Evolutionary conservation across 2,888 invertebrate genomes (phyloP).

Genomic region (Nymphalis c-album): DNA sequence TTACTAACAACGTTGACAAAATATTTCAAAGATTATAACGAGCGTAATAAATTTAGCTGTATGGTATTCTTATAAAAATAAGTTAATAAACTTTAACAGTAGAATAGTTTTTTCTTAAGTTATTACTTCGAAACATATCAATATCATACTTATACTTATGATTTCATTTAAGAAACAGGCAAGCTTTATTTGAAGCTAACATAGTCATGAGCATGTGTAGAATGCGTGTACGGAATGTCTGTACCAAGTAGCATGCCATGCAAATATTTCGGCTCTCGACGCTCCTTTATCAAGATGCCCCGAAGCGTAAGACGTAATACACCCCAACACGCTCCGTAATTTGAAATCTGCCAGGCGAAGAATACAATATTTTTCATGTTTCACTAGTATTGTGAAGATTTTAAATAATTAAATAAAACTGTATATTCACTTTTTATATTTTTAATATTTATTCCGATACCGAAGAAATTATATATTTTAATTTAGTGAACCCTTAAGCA

Average conservation of each 20-base stretch:
- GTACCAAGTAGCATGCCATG: slow-evolving; percentile 29
- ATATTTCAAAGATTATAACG: neutral
- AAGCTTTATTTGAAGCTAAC: slow-evolving; percentile 41
- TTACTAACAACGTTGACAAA: neutral
- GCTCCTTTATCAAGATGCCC: slow-evolving; percentile 38
- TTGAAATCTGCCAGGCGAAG: slow-evolving; percentile 34
- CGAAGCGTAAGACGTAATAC: slow-evolving; percentile 39
- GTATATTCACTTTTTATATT: neutral
- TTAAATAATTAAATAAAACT: neutral
- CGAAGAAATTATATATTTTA: neutral
- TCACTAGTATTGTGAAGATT: slow-evolving; percentile 9
- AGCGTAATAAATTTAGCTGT: neutral
- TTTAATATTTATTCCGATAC: neutral
- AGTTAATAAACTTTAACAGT: too few relatives aligned
- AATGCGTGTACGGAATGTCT: slow-evolving; percentile 29
- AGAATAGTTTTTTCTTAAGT: neutral
- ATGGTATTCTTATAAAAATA: neutral
- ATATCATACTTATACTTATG: slow-evolving; percentile 27
- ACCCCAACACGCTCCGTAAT: slow-evolving; percentile 34
- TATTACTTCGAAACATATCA: neutral
- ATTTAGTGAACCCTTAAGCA: neutral
- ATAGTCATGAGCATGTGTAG: slow-evolving; percentile 36
- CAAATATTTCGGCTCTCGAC: slow-evolving; percentile 34
- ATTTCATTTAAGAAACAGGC: slow-evolving; percentile 41
- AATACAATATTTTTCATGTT: slow-evolving; percentile 33